Percentiles rank a stretch among this genome's conserved stretches.
phyloP scores from a whole-genome alignment of 2,113 vertebrate genomes.

The Addax nasomaculatus region DNA sequence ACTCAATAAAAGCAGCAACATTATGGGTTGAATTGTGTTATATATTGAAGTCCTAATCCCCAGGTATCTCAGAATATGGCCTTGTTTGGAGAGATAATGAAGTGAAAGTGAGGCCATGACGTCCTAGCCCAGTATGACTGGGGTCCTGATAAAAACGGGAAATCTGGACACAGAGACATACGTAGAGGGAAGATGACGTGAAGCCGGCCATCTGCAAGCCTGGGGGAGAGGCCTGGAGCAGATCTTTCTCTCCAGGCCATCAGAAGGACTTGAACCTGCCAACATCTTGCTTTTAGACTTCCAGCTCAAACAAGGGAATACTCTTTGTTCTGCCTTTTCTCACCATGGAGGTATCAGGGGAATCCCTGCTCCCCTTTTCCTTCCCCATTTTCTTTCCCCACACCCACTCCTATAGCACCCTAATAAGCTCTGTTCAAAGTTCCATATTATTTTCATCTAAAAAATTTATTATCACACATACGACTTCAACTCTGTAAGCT shows the following conservation, averaged over 20 bases:
- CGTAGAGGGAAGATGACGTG: rapidly evolving
- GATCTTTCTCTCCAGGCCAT: neutral
- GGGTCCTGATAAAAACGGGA: neutral
- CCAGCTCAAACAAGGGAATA: neutral
- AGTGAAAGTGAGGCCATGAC: neutral
- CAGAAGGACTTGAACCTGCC: neutral
- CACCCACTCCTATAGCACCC: neutral
- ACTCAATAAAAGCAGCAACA: neutral
- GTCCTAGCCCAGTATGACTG: neutral
- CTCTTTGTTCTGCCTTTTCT: neutral
- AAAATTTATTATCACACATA: neutral
- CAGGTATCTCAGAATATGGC: neutral
- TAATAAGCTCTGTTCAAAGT: neutral
- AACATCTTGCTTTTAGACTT: neutral
- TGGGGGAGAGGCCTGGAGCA: neutral
- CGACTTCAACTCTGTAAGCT: neutral
- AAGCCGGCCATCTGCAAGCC: neutral
- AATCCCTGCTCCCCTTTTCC: neutral
- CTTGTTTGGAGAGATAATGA: neutral
- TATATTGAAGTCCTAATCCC: neutral
- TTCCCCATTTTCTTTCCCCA: no score
- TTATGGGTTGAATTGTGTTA: neutral
- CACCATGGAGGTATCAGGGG: neutral
- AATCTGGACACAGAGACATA: neutral
- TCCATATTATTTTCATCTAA: neutral